Evolutionary conservation across 2,888 invertebrate species (phyloP).

Genomic region (Microctonus hyperodae): DNA sequence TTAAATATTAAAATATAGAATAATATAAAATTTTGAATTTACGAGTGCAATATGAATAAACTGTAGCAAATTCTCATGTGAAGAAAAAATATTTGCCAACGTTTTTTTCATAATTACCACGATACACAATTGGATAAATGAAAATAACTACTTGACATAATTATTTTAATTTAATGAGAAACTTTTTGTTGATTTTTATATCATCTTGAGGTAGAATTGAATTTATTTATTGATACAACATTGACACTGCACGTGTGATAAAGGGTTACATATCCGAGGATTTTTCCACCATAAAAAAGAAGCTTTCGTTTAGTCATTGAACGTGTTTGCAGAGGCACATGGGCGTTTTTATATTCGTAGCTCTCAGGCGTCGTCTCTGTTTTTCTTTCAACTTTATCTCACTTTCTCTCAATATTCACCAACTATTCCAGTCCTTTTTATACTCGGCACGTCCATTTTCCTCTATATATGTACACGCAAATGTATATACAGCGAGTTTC

Average conservation of each 20-base stretch:
- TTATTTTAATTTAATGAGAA: slow-evolving; percentile 13
- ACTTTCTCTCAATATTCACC: not conserved
- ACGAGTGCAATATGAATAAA: not conserved
- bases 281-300: not conserved
- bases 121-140: no score
- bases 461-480: not conserved
- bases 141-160: no score
- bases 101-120: no score
- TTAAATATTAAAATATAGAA: not conserved
- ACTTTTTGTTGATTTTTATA: no score
- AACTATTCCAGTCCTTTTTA: not conserved
- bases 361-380: not conserved
- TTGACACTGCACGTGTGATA: not conserved
- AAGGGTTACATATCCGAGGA: not conserved
- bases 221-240: slow-evolving; percentile 4
- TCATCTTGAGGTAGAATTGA: not conserved
- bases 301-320: slow-evolving; percentile 7
- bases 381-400: slow-evolving; percentile 16
- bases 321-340: slow-evolving; percentile 9
- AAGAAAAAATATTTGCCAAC: no score
- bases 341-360: not conserved
- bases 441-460: no score
- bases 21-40: not conserved
- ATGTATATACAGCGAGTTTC: not conserved
- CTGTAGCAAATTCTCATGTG: not conserved